Base-by-base conservation (phyloP, 2,888 invertebrate species). In the Spatulosminthurus flaviceps region DNA sequence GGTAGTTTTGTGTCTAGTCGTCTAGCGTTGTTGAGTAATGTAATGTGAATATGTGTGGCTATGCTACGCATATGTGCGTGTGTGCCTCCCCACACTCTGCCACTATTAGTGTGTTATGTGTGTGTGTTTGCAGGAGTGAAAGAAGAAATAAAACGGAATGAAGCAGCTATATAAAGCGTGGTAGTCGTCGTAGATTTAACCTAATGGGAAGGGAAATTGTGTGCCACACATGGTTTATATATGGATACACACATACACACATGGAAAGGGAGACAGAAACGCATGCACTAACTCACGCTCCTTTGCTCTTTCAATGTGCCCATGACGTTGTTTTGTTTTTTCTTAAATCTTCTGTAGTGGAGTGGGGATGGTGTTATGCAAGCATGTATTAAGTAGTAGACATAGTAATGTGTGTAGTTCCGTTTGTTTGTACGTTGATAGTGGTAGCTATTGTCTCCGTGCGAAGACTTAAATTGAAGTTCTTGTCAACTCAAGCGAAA, bases 141-240 rank as follows among this genome's bases (percentile, higher is more conserved):
- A 29, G 69, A 69, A 29, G 34, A 69, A 69, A 69, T 69, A 69
- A 69, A 69, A 69, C 26, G 29, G 29, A 19, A 69, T 69, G 69
- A 69, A 69, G 29, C n/a, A 69, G 69, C 69, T 69, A 22, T 69
- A 69, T 34, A 29, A 29, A 34, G 29, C 29, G 69, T 69, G 69
- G 69, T 69, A 34, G 28, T 69, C 29, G 69, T 34, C 69, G 26
- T 69, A 69, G 69, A 29, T 69, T 66, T 69, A 29, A 69, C 28
- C n/a, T 69, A 29, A 69, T 29, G 28, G 69, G 69, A 34, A 69
- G 34, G 29, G 69, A 69, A 69, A 69, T 69, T 21, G 69, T 69
- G 29, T 69, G 69, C 69, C 69, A 69, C 69, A 69, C 69, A 69
- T 69, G 69, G 69, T 69, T 69, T 69, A 21, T 69, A 69, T 69